phyloP scores from a whole-genome alignment of 1,140 invertebrate genomes.

The Macrosteles quadrilineatus region DNA sequence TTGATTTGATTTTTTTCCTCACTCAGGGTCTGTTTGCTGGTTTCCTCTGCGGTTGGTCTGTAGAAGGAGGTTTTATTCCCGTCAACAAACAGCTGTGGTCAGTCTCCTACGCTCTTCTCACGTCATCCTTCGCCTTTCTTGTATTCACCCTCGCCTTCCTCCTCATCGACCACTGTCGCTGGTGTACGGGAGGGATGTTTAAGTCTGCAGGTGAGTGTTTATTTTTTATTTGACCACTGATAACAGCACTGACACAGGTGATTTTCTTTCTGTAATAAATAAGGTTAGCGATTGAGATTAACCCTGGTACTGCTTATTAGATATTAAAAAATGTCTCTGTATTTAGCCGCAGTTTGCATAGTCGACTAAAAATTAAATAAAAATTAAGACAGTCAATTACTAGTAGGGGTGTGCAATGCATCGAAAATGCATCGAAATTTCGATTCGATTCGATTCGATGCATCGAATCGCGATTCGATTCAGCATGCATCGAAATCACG shows the following conservation, averaged over 20 bases:
- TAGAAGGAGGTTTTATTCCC: constrained; percentile 79
- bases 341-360: neutral
- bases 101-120: constrained; percentile 75
- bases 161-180: constrained; percentile 72
- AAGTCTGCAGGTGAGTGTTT: constrained; percentile 57
- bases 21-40: constrained; percentile 65
- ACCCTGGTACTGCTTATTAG: too few relatives aligned
- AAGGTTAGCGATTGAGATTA: neutral
- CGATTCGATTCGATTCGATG: too few relatives aligned
- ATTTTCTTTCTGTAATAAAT: constrained; percentile 10
- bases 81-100: constrained; percentile 90
- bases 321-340: neutral
- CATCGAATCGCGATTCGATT: too few relatives aligned
- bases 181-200: constrained; percentile 86
- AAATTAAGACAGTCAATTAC: too few relatives aligned
- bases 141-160: constrained; percentile 75
- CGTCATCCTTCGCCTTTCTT: constrained; percentile 71
- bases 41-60: constrained; percentile 70
- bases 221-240: neutral
- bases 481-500: too few relatives aligned
- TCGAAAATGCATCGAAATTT: too few relatives aligned
- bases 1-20: neutral
- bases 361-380: neutral
- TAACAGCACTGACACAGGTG: constrained; percentile 7
- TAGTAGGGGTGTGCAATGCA: too few relatives aligned